Evolutionary conservation across 2,797 vertebrate genomes (phyloP), one percentile per base, ranked within the genome.

Genomic region (Simalia tracyae): DNA sequence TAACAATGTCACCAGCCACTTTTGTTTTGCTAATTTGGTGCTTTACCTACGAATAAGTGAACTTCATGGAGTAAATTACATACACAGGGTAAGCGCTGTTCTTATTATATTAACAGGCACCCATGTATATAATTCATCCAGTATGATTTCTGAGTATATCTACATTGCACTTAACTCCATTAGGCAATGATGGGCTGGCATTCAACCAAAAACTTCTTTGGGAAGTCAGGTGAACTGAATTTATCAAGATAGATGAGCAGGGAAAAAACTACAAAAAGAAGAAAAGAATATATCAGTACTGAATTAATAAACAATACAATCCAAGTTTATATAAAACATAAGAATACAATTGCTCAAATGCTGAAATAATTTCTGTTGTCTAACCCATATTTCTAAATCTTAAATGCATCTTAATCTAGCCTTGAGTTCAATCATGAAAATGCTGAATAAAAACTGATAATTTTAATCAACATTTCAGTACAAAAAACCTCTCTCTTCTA

Each of bases 21-120:
- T 96, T 91, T 92, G 91, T 95, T 96, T 96, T 95, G 93, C 68
- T 96, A 96, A 96, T 96, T 94, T 92, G 93, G 94, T 1, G 31
- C 92, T 96, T 95, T 94, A 96, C 91, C 95, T 96, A 90, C 59
- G 90, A 95, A 87, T 91, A 96, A 95, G 91, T 81, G 88, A 96
- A 96, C 91, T 95, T 93, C 87, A 94, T 0, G 0, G 93, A 96
- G 95, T 95, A 96, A 95, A 97, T 97, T 95, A 93, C 81, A 91
- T 0, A 93, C 76, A 94, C 93, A 95, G 12, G 92, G 94, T 94
- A 95, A 95, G 95, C 60, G 91, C 93, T 97, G 94, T 91, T 95
- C 89, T 88, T 95, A 68, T 87, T 96, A 93, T 66, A 93, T 89
- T 95, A 96, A 95, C 95, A 96, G 94, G 94, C 90, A 95, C 61